Evolutionary conservation across 2,113 vertebrate genomes (phyloP).

Genomic region (Psilopsiagon aurifrons): DNA sequence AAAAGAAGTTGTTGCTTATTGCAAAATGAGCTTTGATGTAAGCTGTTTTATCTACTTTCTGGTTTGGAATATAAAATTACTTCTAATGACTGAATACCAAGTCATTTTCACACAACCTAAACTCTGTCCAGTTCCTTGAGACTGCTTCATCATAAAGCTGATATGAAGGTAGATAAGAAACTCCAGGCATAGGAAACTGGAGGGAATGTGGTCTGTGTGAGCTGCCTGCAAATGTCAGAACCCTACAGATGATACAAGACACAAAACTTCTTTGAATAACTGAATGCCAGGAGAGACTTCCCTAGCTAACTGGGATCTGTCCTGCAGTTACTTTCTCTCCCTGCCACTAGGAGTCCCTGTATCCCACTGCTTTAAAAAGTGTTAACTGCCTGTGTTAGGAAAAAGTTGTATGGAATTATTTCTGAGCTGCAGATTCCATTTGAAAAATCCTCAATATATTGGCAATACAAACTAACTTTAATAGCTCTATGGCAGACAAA

Average conservation of each 20-base stretch:
- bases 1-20: background rate
- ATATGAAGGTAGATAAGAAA: background rate
- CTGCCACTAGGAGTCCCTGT: conserved; percentile 52
- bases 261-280: background rate
- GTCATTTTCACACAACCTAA: background rate
- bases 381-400: background rate
- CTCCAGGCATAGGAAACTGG: background rate
- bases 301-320: background rate
- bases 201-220: background rate
- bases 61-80: background rate
- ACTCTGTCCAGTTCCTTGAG: background rate
- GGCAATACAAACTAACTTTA: background rate
- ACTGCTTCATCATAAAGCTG: background rate
- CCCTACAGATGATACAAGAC: background rate
- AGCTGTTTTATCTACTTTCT: background rate
- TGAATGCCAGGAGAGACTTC: background rate
- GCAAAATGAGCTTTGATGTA: background rate
- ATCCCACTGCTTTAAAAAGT: background rate
- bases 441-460: background rate
- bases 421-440: background rate
- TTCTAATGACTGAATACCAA: background rate
- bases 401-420: background rate
- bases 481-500: background rate
- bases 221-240: background rate
- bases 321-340: background rate